Conservation (phyloP, 2,888 invertebrate species). For the Coelinius sp. region DNA sequence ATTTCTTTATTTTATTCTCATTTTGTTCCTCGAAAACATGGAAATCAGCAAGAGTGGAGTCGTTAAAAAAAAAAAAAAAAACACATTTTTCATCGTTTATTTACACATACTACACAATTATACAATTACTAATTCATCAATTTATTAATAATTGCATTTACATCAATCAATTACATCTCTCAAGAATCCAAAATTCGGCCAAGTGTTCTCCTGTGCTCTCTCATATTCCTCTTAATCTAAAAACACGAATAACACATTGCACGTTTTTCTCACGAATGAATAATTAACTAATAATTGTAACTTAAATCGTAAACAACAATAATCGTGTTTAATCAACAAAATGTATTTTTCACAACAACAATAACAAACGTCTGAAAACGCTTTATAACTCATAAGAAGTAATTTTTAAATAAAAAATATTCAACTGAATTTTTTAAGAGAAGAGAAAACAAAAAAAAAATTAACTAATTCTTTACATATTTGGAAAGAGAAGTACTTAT, state of each 20-base stretch:
- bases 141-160: constrained; percentile 38
- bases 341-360: constrained; percentile 34
- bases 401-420: constrained; percentile 6
- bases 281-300: constrained; percentile 21
- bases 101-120: constrained; percentile 31
- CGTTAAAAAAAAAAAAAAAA: no score
- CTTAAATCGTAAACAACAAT: constrained; percentile 30
- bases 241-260: constrained; percentile 29
- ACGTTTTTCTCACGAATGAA: constrained; percentile 15
- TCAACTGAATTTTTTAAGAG: constrained; percentile 1
- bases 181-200: not conserved
- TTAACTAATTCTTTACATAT: not conserved
- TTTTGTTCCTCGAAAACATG: no score
- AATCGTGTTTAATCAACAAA: constrained; percentile 34
- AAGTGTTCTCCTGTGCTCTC: not conserved
- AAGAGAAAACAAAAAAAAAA: not conserved
- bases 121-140: constrained; percentile 22
- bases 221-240: constrained; percentile 26
- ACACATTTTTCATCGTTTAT: constrained; percentile 32
- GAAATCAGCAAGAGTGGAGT: no score
- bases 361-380: constrained; percentile 17
- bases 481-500: constrained; percentile 6
- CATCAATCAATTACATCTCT: constrained; percentile 24
- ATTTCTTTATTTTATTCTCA: no score
- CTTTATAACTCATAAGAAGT: constrained; percentile 4